Percentiles rank a stretch among this genome's conserved stretches.
Conservation (phyloP, 2,113 vertebrate genomes). For the Phyllostomus discolor region DNA sequence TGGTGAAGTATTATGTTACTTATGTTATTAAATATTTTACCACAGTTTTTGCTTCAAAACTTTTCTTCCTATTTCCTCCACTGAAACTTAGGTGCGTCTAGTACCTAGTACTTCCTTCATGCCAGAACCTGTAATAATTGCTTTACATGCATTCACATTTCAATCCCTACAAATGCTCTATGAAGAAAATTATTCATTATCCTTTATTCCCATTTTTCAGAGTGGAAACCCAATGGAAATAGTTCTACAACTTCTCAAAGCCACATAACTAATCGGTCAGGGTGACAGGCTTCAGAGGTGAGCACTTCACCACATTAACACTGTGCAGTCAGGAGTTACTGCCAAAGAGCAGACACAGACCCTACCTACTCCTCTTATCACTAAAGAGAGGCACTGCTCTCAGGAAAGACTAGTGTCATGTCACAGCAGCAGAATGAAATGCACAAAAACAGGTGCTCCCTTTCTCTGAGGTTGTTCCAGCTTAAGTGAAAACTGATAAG, state of each 20-base stretch:
- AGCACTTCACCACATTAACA: neutral
- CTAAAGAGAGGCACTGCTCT: neutral
- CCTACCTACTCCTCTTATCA: neutral
- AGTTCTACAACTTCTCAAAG: neutral
- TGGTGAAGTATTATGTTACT: too few relatives aligned
- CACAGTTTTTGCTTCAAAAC: too few relatives aligned
- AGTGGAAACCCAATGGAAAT: neutral
- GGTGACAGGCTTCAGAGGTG: neutral
- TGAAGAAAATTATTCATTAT: neutral
- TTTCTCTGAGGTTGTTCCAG: neutral
- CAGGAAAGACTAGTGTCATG: neutral
- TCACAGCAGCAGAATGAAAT: neutral
- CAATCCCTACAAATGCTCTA: neutral
- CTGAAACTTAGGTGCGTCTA: too few relatives aligned
- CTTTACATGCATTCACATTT: neutral
- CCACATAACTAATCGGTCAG: neutral
- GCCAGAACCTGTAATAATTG: neutral
- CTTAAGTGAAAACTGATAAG: neutral
- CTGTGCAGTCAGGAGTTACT: neutral
- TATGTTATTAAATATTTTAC: too few relatives aligned
- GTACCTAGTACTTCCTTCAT: neutral
- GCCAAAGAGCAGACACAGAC: neutral
- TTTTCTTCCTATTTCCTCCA: too few relatives aligned
- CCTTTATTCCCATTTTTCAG: constrained; percentile 14
- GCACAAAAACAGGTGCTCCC: neutral